Conservation (phyloP, 2,797 vertebrate species). For the Schizopygopsis pylzovi region DNA sequence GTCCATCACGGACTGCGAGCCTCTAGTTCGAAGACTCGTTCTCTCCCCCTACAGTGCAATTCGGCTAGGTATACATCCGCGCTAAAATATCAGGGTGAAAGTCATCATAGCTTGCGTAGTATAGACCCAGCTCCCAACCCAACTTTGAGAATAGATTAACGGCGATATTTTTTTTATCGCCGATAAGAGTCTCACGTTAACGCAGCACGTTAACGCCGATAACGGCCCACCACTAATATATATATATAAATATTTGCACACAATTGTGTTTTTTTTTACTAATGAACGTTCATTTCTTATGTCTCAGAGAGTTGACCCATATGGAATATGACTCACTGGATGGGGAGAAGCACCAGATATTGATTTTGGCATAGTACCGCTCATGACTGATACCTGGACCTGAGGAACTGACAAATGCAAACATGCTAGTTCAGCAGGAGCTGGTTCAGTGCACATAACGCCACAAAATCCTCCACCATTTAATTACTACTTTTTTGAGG, state of each 20-base stretch:
- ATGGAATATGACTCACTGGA: constrained; percentile 55
- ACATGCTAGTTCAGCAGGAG: constrained; percentile 44
- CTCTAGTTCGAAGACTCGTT: too few relatives aligned
- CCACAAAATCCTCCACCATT: constrained; percentile 5
- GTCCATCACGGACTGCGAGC: too few relatives aligned
- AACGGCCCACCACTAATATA: too few relatives aligned
- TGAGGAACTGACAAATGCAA: constrained; percentile 55
- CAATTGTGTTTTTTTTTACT: not conserved
- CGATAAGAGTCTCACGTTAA: too few relatives aligned
- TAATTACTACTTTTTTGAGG: constrained; percentile 3
- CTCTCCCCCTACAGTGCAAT: too few relatives aligned
- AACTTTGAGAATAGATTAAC: too few relatives aligned
- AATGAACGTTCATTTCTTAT: constrained; percentile 35
- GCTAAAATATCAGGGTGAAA: too few relatives aligned
- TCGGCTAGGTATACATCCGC: too few relatives aligned
- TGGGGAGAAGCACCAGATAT: constrained; percentile 47
- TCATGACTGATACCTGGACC: constrained; percentile 57
- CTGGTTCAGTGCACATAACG: not conserved
- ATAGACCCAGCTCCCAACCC: too few relatives aligned
- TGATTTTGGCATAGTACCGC: constrained; percentile 55
- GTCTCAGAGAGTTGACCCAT: constrained; percentile 50
- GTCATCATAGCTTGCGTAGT: too few relatives aligned
- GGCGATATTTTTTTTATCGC: too few relatives aligned
- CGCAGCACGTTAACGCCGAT: too few relatives aligned
- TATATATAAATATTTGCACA: constrained; percentile 14